A percentile compares a stretch with the other conserved stretches of the same genome.
Evolutionary conservation across 2,113 vertebrate species (phyloP).

Genomic region (Proterorhinus semilunaris): DNA sequence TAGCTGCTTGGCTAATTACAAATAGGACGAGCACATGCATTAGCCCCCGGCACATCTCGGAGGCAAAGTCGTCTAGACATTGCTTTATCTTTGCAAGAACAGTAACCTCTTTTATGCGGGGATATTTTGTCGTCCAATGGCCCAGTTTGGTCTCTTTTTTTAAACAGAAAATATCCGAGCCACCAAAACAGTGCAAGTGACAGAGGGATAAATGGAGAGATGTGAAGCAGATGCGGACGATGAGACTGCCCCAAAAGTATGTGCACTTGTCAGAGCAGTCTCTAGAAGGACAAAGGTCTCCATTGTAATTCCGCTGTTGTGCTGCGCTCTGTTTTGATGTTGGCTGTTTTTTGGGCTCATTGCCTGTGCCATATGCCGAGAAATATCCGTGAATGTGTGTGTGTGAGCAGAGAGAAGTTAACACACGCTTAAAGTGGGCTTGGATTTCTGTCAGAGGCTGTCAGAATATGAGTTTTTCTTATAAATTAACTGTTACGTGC

Average conservation of each 20-base stretch:
- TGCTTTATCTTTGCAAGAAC: conserved; percentile 25
- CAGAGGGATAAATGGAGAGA: conserved; percentile 4
- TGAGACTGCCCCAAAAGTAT: conserved; percentile 18
- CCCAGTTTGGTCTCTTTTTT: conserved; percentile 6
- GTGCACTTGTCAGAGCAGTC: conserved; percentile 45
- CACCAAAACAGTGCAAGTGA: conserved; percentile 2
- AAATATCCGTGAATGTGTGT: conserved; percentile 21
- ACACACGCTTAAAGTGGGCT: neutral
- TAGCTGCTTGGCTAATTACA: conserved; percentile 59
- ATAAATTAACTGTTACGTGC: neutral
- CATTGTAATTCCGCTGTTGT: conserved; percentile 50
- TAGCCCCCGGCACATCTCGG: conserved; percentile 19
- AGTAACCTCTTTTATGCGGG: neutral
- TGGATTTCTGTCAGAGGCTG: neutral
- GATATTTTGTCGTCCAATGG: conserved; percentile 8
- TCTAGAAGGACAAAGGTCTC: conserved; percentile 51
- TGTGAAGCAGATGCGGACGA: conserved; percentile 1
- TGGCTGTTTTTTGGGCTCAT: conserved; percentile 38
- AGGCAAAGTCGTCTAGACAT: conserved; percentile 54
- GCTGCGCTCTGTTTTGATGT: conserved; percentile 46
- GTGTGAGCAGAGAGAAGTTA: neutral
- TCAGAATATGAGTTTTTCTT: neutral
- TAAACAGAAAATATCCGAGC: conserved; percentile 1
- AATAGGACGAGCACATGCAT: conserved; percentile 35
- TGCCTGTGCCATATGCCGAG: conserved; percentile 31